Conservation (phyloP, 2,797 vertebrate species). For the Molossus molossus region DNA sequence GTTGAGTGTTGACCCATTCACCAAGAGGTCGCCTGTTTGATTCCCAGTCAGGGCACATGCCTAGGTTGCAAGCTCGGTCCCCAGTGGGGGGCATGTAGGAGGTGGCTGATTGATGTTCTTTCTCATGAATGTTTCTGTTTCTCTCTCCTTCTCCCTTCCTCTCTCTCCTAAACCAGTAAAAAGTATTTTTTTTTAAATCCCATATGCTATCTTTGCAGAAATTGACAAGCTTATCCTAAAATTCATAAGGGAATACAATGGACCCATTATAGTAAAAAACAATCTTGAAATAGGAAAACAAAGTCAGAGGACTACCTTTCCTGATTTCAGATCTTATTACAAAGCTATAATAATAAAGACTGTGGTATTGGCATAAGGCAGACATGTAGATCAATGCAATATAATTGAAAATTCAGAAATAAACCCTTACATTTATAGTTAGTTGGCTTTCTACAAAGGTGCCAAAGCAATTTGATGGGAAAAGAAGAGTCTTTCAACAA, state of each 20-base stretch:
- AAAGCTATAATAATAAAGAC: background rate
- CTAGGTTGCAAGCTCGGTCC: no score
- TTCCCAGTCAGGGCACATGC: no score
- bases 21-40: no score
- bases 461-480: background rate
- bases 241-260: conserved; percentile 17
- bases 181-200: background rate
- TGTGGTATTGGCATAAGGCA: background rate
- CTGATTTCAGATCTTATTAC: conserved; percentile 44
- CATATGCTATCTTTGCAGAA: conserved; percentile 20
- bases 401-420: conserved; percentile 11
- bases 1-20: no score
- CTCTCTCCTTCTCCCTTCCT: no score
- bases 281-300: conserved; percentile 32
- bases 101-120: no score
- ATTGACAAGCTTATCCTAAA: conserved; percentile 12
- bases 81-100: no score
- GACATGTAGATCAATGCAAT: background rate
- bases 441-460: background rate
- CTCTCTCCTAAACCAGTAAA: no score
- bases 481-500: background rate
- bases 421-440: background rate
- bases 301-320: background rate
- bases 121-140: no score
- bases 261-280: background rate